Evolutionary conservation across 2,797 vertebrate genomes (phyloP), one percentile per base, ranked within the genome.

Genomic region (Odontamblyopus rebecca): DNA sequence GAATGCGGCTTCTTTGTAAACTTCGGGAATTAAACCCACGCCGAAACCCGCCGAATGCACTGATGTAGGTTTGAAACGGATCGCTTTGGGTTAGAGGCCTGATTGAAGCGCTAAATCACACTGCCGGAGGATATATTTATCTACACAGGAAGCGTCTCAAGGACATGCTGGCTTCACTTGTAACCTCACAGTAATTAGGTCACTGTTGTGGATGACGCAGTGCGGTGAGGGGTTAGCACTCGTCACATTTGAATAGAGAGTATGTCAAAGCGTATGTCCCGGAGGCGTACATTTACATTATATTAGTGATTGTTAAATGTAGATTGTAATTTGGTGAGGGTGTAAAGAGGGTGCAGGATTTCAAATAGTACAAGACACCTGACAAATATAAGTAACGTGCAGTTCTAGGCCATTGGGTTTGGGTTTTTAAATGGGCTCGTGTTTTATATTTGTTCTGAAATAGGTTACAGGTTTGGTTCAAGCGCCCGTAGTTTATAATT

Each of bases 11-110:
- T 59, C 61, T 71, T 76, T 70, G 67, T 74, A 73, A 67, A 61
- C 5, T 65, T 60, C 32, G n/a, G 61, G 69, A 81, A 67, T 77
- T 5, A 75, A 81, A 73, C 60, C 60, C 53, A 75, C 64, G 48
- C 18, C 41, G 35, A 23, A 68, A 50, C 68, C 35, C 3, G 60
- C 16, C 60, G 51, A 9, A 35, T 23, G 53, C 56, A 19, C 64
- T 23, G 26, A 12, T 5, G 1, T 30, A 7, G 61, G 26, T 54
- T 54, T 73, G 68, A 57, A 67, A 41, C 61, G 68, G 54, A 48
- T 27, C 38, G 9, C 12, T 54, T 62, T 11, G 5, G 30, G 35
- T 60, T 63, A 6, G 5, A 29, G 35, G 44, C 54, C 61, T 54
- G 7, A n/a, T 69, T 68, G 27, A 65, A 57, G 50, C n/a, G 38